Conservation (phyloP, 2,888 invertebrate genomes). For the Chalcosyrphus nemorum region DNA sequence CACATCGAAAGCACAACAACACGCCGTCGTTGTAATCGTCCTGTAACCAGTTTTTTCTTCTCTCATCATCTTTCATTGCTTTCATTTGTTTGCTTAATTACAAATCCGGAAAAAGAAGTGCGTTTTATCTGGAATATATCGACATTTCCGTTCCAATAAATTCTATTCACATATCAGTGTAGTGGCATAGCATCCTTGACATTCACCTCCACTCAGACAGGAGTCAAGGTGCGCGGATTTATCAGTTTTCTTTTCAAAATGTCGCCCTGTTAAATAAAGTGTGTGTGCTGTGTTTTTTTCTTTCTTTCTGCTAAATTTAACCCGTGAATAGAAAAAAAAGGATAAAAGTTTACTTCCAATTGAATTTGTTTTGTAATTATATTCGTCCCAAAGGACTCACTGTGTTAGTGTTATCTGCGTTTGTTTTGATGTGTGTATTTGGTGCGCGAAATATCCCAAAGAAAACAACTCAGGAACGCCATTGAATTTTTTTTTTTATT, state of each 20-base stretch:
- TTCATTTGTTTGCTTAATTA: constrained; percentile 46
- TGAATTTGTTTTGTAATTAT: constrained; percentile 43
- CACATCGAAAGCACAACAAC: constrained; percentile 68
- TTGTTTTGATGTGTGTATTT: constrained; percentile 14
- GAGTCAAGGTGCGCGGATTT: constrained; percentile 15
- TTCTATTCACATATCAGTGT: constrained; percentile 38
- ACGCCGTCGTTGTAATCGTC: constrained; percentile 61
- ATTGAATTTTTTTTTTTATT: constrained; percentile 47
- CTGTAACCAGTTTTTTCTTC: constrained; percentile 48
- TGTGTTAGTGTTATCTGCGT: not conserved
- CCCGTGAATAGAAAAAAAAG: not conserved
- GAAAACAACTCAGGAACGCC: constrained; percentile 54
- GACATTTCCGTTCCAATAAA: not conserved
- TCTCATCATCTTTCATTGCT: constrained; percentile 39
- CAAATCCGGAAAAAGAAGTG: constrained; percentile 9
- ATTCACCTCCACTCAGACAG: constrained; percentile 51
- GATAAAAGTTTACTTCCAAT: too few species aligned
- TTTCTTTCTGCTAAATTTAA: constrained; percentile 8
- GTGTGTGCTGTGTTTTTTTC: too few species aligned
- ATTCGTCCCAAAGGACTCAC: constrained; percentile 19
- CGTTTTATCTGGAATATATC: constrained; percentile 6
- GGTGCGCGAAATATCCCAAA: constrained; percentile 18
- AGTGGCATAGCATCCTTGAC: constrained; percentile 62
- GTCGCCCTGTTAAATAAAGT: constrained; percentile 36
- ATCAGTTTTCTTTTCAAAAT: constrained; percentile 43